phyloP scores from a whole-genome alignment of 1,140 invertebrate genomes.

The Battus philenor region DNA sequence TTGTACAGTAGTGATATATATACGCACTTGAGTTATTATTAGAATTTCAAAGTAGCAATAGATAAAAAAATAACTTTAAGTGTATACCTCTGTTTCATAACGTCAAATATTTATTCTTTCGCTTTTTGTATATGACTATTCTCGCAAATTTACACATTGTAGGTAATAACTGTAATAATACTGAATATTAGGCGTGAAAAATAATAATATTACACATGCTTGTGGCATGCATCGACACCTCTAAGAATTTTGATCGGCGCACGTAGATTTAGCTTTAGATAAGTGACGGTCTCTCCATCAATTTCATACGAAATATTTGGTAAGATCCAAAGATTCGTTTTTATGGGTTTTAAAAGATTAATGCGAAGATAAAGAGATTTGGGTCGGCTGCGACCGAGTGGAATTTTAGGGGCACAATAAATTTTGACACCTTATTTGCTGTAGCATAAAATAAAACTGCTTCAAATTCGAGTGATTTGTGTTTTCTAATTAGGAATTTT shows the following conservation, averaged over 20 bases:
- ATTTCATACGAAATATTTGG: conserved; percentile 71
- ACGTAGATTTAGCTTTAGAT: conserved; percentile 57
- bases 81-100: too few species aligned
- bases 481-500: conserved; percentile 16
- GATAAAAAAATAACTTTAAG: too few species aligned
- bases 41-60: conserved; percentile 30
- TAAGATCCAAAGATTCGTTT: conserved; percentile 68
- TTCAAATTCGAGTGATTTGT: conserved; percentile 2
- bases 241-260: conserved; percentile 68
- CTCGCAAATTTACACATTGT: too few species aligned
- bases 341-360: conserved; percentile 71
- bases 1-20: conserved; percentile 58
- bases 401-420: conserved; percentile 60
- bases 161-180: too few species aligned
- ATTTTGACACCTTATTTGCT: conserved; percentile 63
- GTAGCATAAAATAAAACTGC: conserved; percentile 31
- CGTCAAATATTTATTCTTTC: too few species aligned
- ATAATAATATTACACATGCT: conserved; percentile 25
- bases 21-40: conserved; percentile 50
- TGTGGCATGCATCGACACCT: conserved; percentile 68
- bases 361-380: conserved; percentile 69
- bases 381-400: conserved; percentile 41
- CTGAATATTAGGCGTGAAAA: too few species aligned
- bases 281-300: conserved; percentile 61
- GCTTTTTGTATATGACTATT: too few species aligned